These are phyloP conservation scores for Julus scandinavius DNA, from an alignment of 2,888 invertebrate species.

Conservation along the genomic window DNA sequence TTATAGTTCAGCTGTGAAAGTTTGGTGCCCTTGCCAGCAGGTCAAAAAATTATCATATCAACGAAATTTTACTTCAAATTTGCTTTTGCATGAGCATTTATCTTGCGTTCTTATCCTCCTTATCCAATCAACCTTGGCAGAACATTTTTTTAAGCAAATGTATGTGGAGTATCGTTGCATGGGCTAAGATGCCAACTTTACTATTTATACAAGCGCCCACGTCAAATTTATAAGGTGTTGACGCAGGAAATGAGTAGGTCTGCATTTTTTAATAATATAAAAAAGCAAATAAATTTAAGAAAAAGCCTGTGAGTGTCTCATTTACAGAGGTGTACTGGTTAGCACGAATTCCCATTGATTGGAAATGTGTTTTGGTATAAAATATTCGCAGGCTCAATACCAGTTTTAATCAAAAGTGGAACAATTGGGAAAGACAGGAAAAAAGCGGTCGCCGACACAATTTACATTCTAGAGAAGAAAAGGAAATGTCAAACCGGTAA, in stretches of 20 bases:
- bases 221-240: conserved; percentile 14
- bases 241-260: conserved; percentile 2
- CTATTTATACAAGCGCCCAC: conserved; percentile 25
- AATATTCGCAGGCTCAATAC: background rate
- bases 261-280: background rate
- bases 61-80: background rate
- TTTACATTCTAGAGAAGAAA: background rate
- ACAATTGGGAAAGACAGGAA: background rate
- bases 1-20: background rate
- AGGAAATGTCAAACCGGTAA: background rate
- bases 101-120: background rate
- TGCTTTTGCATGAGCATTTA: background rate
- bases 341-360: background rate
- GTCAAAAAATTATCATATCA: background rate
- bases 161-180: conserved; percentile 16
- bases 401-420: background rate
- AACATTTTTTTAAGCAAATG: background rate
- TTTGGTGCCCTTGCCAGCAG: background rate
- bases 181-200: background rate
- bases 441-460: background rate
- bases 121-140: conserved; percentile 9
- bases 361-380: background rate
- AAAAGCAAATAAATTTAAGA: conserved; percentile 20
- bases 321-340: background rate
- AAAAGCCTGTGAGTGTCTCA: background rate